Conservation (phyloP, 1,140 invertebrate genomes). For the Drosophila busckii region DNA sequence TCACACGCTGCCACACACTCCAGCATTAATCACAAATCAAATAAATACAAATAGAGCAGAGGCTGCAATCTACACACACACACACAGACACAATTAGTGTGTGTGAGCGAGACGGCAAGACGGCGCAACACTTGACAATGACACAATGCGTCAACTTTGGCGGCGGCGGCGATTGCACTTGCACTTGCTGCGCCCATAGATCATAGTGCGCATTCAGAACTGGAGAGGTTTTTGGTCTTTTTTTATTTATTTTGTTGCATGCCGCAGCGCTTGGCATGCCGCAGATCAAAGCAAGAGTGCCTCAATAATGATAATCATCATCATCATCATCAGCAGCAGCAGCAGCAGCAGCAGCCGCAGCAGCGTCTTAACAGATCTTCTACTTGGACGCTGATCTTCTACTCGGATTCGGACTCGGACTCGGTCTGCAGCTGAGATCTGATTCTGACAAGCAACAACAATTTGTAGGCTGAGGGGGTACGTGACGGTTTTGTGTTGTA, state of each 20-base stretch:
- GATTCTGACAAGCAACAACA: slow-evolving; percentile 64
- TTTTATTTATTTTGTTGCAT: neutral
- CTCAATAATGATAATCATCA: slow-evolving; percentile 77
- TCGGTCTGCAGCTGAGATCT: too few relatives aligned
- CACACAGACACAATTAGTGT: slow-evolving; percentile 3
- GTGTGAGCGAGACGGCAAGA: slow-evolving; percentile 32
- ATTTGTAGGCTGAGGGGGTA: slow-evolving; percentile 22
- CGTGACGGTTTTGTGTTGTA: neutral
- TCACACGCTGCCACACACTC: slow-evolving; percentile 32
- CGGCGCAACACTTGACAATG: slow-evolving; percentile 69
- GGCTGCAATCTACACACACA: slow-evolving; percentile 18
- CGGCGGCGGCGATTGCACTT: slow-evolving; percentile 40
- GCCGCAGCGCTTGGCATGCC: slow-evolving; percentile 19
- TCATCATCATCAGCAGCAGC: slow-evolving; percentile 50
- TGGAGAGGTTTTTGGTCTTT: slow-evolving; percentile 11
- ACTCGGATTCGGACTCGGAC: slow-evolving; percentile 1
- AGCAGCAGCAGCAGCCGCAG: slow-evolving; percentile 50
- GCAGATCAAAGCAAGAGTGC: slow-evolving; percentile 76
- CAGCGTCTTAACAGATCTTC: slow-evolving; percentile 62
- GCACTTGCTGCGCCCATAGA: slow-evolving; percentile 64
- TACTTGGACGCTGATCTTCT: slow-evolving; percentile 3
- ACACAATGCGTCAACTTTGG: slow-evolving; percentile 74
- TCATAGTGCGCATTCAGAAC: slow-evolving; percentile 2
- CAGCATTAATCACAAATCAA: slow-evolving; percentile 65
- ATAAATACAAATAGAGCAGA: slow-evolving; percentile 59